Base-by-base conservation (phyloP, 2,113 vertebrate genomes). In the Pachyramphus minor region DNA sequence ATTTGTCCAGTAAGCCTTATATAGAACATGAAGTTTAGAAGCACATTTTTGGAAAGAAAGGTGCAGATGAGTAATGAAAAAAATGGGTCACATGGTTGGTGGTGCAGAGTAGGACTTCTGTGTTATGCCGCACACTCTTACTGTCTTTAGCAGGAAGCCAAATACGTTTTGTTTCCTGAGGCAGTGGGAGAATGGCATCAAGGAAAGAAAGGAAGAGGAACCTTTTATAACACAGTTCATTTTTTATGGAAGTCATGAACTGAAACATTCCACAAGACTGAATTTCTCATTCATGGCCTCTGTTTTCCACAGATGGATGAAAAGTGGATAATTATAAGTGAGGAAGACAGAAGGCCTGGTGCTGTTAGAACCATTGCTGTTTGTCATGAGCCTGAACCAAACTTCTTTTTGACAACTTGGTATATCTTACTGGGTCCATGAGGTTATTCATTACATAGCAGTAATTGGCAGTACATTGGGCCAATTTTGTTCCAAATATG, bases 281-380 rank as follows among this genome's bases (percentile, higher is more conserved):
- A 66, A 83, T 89, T 92, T 94, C 78, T 96, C 80, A 94, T 92
- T 94, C 69, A 64, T 78, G 87, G 73, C 77, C 84, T 94, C 91
- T 96, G 56, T 96, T 93, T 79, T 64, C 49, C 79, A 90, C 82
- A 88, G 94, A 92, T 89, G 81, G 44, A 68, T 93, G 72, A 94
- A 96, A 95, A 92, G 56, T 92, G 60, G 75, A 77, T 96, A 94
- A 94, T 77, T 94, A 9, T 94, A 93, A 96, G 72, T 77, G 90
- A 90, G 82, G 85, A 93, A 93, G 84, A 90, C 63, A 92, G 90
- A 94, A 93, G 84, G 74, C 82, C 84, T 84, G 68, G 39, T 96
- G 82, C 79, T 84, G 86, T 90, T 79, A 94, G 93, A 88, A 60
- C 69, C 21, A 30, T 59, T 84, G 49, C 82, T 92, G 41, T 91